Evolutionary conservation across 2,888 invertebrate genomes (phyloP).

Genomic region (Luperina testacea): DNA sequence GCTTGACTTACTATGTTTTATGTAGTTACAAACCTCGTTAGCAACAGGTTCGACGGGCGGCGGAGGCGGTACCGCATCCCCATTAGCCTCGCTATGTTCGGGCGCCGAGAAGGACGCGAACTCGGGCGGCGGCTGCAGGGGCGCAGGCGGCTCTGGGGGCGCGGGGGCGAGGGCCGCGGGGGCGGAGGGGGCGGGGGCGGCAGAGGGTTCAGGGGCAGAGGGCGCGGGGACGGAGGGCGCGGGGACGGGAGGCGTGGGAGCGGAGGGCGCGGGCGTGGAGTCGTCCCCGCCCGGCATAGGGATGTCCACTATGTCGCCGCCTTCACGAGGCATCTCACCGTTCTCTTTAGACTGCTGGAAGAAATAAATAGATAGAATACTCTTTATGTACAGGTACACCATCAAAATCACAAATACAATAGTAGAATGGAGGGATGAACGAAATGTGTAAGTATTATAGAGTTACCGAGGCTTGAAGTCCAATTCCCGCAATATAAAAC

Average conservation of each 20-base stretch:
- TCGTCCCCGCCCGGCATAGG: constrained; percentile 91
- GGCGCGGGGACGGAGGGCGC: neutral
- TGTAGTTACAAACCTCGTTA: constrained; percentile 10
- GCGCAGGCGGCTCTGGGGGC: constrained; percentile 69
- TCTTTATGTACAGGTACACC: no score
- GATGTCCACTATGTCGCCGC: constrained; percentile 91
- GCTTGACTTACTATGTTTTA: neutral
- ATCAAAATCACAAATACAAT: neutral
- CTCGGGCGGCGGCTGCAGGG: constrained; percentile 71
- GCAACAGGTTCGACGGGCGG: neutral
- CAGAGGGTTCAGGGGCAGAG: no score
- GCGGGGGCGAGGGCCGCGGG: constrained; percentile 38
- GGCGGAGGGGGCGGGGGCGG: no score
- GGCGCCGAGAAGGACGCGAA: constrained; percentile 55
- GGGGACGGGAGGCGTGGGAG: no score
- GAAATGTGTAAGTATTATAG: neutral
- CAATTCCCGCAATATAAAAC: neutral
- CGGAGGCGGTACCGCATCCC: constrained; percentile 37
- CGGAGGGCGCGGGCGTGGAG: constrained; percentile 19
- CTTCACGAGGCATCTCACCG: constrained; percentile 73
- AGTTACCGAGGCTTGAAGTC: neutral
- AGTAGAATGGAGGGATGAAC: neutral
- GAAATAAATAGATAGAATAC: neutral
- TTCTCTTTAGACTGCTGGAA: constrained; percentile 83
- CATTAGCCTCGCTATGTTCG: constrained; percentile 36